Conservation (phyloP, 2,888 invertebrate species). For the Nomada fucata region DNA sequence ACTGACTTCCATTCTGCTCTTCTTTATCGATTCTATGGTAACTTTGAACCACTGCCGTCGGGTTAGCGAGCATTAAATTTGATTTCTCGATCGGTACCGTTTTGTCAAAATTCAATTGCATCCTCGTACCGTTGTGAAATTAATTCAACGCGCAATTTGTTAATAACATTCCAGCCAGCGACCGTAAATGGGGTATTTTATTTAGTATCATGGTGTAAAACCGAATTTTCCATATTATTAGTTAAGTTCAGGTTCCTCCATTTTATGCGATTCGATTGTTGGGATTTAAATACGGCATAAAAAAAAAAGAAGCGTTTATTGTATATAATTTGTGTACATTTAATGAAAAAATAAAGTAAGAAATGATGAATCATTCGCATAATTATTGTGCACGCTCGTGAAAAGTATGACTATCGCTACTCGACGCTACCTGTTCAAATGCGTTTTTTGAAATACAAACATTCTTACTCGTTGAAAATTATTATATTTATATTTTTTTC, state of each 20-base stretch:
- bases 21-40: conserved; percentile 75
- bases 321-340: not conserved
- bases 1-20: conserved; percentile 77
- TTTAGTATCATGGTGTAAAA: not conserved
- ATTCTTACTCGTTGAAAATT: no score
- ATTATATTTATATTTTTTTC: no score
- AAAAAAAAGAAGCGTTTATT: not conserved
- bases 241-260: not conserved
- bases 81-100: not conserved
- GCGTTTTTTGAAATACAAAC: no score
- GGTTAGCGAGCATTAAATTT: conserved; percentile 27
- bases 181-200: not conserved
- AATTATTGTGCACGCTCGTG: no score
- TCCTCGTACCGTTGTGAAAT: no score
- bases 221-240: not conserved
- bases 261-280: not conserved
- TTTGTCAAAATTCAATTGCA: no score
- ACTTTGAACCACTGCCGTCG: conserved; percentile 66
- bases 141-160: not conserved
- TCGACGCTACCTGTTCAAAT: no score
- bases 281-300: not conserved
- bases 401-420: no score
- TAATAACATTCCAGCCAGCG: no score
- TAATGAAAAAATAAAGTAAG: conserved; percentile 1
- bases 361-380: not conserved